These are phyloP conservation scores for Otus sunia DNA, from an alignment of 2,113 vertebrate species.

Conservation along the genomic window DNA sequence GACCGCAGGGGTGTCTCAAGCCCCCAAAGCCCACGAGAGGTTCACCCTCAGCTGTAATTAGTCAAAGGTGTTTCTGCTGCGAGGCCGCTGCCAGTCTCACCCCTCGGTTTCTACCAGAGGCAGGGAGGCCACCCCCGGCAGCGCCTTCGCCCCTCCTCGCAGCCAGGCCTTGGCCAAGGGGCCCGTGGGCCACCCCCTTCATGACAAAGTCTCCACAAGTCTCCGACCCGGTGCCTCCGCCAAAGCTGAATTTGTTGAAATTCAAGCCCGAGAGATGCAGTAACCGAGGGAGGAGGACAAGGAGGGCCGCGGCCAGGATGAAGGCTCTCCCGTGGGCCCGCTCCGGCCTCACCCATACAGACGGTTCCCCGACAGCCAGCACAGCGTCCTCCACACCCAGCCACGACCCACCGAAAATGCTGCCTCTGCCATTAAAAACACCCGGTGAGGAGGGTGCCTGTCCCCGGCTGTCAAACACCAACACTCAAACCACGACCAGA, in stretches of 20 bases:
- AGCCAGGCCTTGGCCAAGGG: not conserved
- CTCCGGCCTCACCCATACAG: not conserved
- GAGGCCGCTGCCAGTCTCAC: not conserved
- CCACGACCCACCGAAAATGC: not conserved
- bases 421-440: not conserved
- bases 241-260: not conserved
- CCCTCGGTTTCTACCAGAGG: not conserved
- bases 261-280: not conserved
- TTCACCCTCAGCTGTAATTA: accelerated
- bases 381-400: not conserved
- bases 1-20: accelerated
- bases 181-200: not conserved
- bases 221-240: not conserved
- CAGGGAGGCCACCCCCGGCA: not conserved
- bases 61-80: accelerated
- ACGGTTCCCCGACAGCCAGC: not conserved
- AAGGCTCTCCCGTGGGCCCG: not conserved
- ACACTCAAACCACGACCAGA: not conserved
- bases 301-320: not conserved
- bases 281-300: no score
- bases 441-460: not conserved
- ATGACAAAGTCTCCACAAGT: no score
- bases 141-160: not conserved
- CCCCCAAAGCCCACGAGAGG: accelerated
- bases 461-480: not conserved